These are phyloP conservation scores for Magallana gigas DNA, from an alignment of 1,140 invertebrate species.

Conservation along the genomic window DNA sequence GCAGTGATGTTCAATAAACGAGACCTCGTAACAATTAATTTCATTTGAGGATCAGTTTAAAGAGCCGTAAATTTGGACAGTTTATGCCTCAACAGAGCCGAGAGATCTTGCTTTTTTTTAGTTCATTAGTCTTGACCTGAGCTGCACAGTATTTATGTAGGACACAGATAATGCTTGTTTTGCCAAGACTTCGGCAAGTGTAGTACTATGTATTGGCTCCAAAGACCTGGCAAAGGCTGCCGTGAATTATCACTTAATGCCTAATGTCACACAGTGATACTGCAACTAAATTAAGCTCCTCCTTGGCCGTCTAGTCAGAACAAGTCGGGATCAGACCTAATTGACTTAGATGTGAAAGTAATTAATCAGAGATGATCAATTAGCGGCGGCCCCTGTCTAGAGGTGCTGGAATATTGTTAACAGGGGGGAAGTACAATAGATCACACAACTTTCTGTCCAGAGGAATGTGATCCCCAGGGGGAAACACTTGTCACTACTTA, in stretches of 20 bases:
- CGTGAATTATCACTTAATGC: no score
- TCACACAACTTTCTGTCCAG: not conserved
- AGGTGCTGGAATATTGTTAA: not conserved
- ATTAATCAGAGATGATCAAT: constrained; percentile 19
- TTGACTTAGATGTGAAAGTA: constrained; percentile 27
- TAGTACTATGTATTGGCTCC: not conserved
- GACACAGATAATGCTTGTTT: not conserved
- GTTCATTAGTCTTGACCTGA: not conserved
- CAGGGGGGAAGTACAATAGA: not conserved
- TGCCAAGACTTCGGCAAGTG: not conserved
- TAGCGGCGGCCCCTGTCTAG: not conserved
- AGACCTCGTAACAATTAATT: not conserved
- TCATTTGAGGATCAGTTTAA: not conserved
- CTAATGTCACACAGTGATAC: no score
- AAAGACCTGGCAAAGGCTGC: not conserved
- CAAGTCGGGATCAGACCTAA: not conserved
- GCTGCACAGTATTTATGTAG: not conserved
- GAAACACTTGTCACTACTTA: not conserved
- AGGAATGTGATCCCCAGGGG: not conserved
- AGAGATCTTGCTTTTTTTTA: no score
- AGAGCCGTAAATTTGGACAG: not conserved
- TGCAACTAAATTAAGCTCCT: not conserved
- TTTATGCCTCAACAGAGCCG: not conserved
- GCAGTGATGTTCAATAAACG: not conserved
- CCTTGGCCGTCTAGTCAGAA: not conserved